Conservation (phyloP, 2,888 invertebrate genomes). For the Zelleria hepariella region DNA sequence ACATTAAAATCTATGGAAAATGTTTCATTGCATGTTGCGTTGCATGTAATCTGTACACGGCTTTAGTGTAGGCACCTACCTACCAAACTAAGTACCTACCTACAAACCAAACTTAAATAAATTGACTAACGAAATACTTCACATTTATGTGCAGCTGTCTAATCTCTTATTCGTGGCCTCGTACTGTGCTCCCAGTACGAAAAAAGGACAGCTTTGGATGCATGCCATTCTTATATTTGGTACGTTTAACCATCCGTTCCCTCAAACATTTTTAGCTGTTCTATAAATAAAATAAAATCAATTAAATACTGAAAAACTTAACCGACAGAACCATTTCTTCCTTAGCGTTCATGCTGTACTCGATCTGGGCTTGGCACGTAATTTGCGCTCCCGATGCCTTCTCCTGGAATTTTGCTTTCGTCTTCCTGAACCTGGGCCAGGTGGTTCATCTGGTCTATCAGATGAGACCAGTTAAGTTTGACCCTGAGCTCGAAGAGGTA, state of each 20-base stretch:
- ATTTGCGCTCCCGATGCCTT: conserved; percentile 90
- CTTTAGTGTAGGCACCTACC: not conserved
- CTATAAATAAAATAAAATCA: too few species aligned
- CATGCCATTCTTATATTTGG: conserved; percentile 85
- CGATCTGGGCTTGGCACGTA: conserved; percentile 92
- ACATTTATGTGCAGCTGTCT: conserved; percentile 71
- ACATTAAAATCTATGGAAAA: too few species aligned
- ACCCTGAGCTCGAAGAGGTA: conserved; percentile 85
- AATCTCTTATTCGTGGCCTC: conserved; percentile 85
- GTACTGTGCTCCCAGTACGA: conserved; percentile 83
- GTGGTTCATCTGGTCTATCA: conserved; percentile 85
- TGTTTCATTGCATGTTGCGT: too few species aligned
- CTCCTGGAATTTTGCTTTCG: conserved; percentile 89
- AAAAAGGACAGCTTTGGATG: conserved; percentile 85
- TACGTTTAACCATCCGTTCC: conserved; percentile 40
- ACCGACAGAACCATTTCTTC: too few species aligned
- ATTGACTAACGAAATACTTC: too few species aligned
- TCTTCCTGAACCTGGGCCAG: conserved; percentile 85
- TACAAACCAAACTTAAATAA: too few species aligned
- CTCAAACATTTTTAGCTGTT: too few species aligned
- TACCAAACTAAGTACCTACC: not conserved
- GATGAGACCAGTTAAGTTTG: conserved; percentile 86
- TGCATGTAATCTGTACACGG: too few species aligned
- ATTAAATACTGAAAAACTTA: too few species aligned
- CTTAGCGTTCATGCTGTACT: conserved; percentile 83